Percentiles rank a stretch among this genome's conserved stretches.
These are phyloP conservation scores for Emydocephalus ijimae DNA, from an alignment of 2,113 vertebrate species.

Conservation along the genomic window DNA sequence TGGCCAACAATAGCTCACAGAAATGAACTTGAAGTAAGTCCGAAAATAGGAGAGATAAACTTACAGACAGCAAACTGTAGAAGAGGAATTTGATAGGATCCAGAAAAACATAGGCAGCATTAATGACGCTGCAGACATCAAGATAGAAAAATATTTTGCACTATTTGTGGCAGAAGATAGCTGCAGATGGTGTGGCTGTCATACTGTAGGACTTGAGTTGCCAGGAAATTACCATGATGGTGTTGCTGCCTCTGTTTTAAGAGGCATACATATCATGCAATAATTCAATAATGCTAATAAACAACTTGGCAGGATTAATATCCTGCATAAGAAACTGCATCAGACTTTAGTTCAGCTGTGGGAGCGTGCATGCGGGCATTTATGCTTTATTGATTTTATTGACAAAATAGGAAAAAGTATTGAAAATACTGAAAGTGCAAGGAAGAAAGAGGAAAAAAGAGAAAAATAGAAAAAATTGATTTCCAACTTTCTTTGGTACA, in stretches of 20 bases:
- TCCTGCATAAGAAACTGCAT: neutral
- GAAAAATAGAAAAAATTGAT: no score
- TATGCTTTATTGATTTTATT: no score
- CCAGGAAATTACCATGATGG: conserved; percentile 3
- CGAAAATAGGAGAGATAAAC: conserved; percentile 46
- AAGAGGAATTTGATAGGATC: conserved; percentile 48
- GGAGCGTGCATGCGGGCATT: no score
- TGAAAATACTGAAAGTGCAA: no score
- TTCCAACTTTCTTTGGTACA: no score
- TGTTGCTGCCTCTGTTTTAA: neutral
- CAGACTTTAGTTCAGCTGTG: neutral
- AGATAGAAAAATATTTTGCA: conserved; percentile 64
- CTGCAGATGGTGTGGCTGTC: conserved; percentile 51
- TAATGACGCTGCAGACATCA: conserved; percentile 71
- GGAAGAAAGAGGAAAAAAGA: no score
- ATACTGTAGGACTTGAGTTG: conserved; percentile 17
- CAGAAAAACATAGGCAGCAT: conserved; percentile 62
- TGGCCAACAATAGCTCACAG: conserved; percentile 71
- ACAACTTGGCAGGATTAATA: neutral
- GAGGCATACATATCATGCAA: no score
- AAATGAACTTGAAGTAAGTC: conserved; percentile 70
- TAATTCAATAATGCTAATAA: accelerated
- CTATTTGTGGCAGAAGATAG: conserved; percentile 79
- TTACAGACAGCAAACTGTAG: neutral
- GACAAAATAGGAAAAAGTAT: no score